Percentiles rank a stretch among this genome's conserved stretches.
phyloP scores from a whole-genome alignment of 2,797 vertebrate species.

The Heteromormyrus szaboi region DNA sequence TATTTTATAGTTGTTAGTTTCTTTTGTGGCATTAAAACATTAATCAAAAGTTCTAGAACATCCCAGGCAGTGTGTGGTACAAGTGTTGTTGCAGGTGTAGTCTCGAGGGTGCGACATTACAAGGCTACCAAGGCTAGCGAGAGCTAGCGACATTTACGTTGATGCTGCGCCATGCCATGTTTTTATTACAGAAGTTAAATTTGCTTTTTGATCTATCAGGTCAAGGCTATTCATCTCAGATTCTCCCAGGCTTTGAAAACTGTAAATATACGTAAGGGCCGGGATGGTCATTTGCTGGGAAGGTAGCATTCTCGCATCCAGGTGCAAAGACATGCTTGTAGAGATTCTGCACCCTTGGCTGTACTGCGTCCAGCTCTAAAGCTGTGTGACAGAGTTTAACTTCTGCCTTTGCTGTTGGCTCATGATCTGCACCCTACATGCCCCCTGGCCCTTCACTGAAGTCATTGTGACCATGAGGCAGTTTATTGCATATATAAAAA shows the following conservation, averaged over 20 bases:
- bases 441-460: not conserved
- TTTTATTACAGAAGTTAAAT: constrained; percentile 31
- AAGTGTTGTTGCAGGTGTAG: not conserved
- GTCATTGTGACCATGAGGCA: not conserved
- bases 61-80: not conserved
- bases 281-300: constrained; percentile 36
- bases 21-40: not conserved
- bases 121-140: not conserved
- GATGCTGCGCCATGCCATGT: constrained; percentile 24
- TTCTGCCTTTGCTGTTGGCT: not conserved
- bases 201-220: constrained; percentile 37
- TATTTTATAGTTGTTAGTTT: not conserved
- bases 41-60: not conserved
- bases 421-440: not conserved
- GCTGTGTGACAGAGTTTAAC: not conserved
- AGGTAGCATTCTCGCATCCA: constrained; percentile 1
- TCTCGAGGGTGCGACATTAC: not conserved
- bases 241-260: constrained; percentile 20
- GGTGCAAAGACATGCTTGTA: constrained; percentile 10
- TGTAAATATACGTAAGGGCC: constrained; percentile 27
- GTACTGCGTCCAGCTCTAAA: not conserved
- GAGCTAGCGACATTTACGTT: constrained; percentile 13
- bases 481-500: not conserved
- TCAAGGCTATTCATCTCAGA: constrained; percentile 38
- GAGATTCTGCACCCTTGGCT: not conserved